These are phyloP conservation scores for Cossypha caffra DNA, from an alignment of 2,797 vertebrate genomes.

Conservation along the genomic window DNA sequence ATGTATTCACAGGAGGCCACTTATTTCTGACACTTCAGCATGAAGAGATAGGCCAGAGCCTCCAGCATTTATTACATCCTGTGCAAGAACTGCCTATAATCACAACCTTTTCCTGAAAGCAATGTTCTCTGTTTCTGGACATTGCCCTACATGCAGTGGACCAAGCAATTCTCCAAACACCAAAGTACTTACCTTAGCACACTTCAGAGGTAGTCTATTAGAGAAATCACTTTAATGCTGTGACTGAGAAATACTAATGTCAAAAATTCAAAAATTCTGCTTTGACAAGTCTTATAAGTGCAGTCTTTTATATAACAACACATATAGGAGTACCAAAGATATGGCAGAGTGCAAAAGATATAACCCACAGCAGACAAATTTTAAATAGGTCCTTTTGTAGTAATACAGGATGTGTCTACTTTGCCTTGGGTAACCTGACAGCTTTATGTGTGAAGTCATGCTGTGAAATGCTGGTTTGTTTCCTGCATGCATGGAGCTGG, in stretches of 20 bases:
- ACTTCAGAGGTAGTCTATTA: background rate
- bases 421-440: background rate
- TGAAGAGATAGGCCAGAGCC: background rate
- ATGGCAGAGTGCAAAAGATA: background rate
- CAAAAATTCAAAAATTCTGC: background rate
- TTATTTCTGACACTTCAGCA: background rate
- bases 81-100: background rate
- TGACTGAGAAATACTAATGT: background rate
- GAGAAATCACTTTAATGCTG: background rate
- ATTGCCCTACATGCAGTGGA: background rate
- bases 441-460: background rate
- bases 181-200: background rate
- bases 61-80: background rate
- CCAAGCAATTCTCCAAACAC: background rate
- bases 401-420: background rate
- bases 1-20: fast-evolving
- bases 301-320: background rate
- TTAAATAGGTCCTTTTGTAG: background rate
- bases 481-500: background rate
- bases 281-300: background rate
- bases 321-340: background rate
- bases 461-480: background rate
- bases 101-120: background rate
- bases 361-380: background rate
- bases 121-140: background rate